These are phyloP conservation scores for Ochropacha duplaris DNA, from an alignment of 2,888 invertebrate genomes.

Conservation along the genomic window DNA sequence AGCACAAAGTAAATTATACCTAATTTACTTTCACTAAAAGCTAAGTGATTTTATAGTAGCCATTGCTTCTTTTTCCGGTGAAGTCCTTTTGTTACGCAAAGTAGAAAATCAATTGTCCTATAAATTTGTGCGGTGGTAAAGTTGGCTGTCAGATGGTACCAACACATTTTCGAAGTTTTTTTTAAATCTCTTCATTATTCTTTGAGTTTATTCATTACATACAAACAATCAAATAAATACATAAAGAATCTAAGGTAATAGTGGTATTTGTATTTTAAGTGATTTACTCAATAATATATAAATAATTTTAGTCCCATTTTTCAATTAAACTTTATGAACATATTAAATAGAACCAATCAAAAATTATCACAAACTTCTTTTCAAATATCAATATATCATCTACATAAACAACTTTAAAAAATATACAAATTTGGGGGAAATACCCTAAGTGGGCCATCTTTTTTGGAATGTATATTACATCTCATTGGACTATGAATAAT, in stretches of 20 bases:
- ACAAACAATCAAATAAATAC: too few species aligned
- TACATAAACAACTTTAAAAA: background rate
- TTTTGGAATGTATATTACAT: background rate
- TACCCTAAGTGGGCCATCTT: background rate
- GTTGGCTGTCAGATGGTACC: too few species aligned
- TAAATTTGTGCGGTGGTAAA: too few species aligned
- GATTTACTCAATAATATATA: too few species aligned
- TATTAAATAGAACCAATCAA: too few species aligned
- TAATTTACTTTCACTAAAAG: constrained; percentile 1
- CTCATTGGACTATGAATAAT: constrained; percentile 3
- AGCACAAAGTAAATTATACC: background rate
- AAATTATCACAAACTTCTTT: background rate
- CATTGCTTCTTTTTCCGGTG: background rate
- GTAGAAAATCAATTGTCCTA: background rate
- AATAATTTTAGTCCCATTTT: too few species aligned
- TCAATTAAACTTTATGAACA: too few species aligned
- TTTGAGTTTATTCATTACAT: too few species aligned
- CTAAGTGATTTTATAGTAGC: constrained; percentile 1
- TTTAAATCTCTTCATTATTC: background rate
- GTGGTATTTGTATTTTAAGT: too few species aligned
- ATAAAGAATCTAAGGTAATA: too few species aligned
- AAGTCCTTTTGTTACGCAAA: background rate
- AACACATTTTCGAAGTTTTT: too few species aligned
- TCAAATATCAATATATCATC: background rate
- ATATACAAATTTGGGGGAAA: background rate